Evolutionary conservation across 1,140 invertebrate species (phyloP), one percentile per base, ranked within the genome.

Genomic region (Pteromalus puparum): DNA sequence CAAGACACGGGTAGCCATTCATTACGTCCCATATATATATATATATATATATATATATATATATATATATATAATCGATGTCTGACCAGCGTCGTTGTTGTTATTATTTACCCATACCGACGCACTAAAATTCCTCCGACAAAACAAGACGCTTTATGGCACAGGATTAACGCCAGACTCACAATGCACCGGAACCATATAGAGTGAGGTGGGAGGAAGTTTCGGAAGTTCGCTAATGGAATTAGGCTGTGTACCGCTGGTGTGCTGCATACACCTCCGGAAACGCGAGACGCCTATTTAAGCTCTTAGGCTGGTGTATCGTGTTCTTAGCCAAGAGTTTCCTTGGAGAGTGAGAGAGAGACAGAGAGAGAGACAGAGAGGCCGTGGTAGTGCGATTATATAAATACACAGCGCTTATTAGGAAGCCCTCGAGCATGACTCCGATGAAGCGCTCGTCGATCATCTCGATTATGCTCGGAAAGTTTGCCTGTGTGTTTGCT

Each of bases 201-300:
- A 48, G 12, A 15, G 13, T n/a, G n/a, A 48, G 46, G 18, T 5
- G 53, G 18, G 53, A 1, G 21, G 53, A 74, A 86, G 85, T 87
- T 87, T 84, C 84, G 84, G 86, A 90, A 89, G 88, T 90, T 90
- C 87, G 81, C 82, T 90, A 90, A 90, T 90, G 87, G 89, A 90
- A 91, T 90, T 88, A 89, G 53, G 53, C 53, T 21, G 21, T 61
- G 53, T 61, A 61, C 15, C 18, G 53, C 53, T 61, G 53, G 4
- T 61, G 53, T 21, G 53, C 38, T 42, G 38, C 83, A 78, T 80
- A 65, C 82, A 81, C 89, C 87, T 87, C 79, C 87, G 86, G 87
- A 90, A 90, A 90, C 88, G 89, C 81, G 38, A 82, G 81, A 73
- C 48, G 46, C 81, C 72, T 34, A 65, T 74, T 53, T 82, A 75